Conservation (phyloP, 2,797 vertebrate species). For the Buceros bicornis region DNA sequence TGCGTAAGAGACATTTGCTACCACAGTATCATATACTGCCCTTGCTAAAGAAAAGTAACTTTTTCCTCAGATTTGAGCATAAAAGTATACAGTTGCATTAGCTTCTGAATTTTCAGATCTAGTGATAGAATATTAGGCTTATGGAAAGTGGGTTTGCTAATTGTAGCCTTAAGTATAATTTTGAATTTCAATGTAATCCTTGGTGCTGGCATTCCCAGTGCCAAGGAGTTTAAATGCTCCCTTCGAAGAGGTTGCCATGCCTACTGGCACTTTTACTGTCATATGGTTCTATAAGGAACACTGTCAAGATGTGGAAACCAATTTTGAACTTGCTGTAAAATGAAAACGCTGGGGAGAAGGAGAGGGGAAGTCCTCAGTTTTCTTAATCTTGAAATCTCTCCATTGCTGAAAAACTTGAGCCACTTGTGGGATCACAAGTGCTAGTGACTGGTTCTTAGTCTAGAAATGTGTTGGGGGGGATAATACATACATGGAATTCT, state of each 20-base stretch:
- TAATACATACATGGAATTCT: neutral
- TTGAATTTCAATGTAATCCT: conserved; percentile 85
- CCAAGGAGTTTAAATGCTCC: conserved; percentile 83
- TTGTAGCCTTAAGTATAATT: conserved; percentile 84
- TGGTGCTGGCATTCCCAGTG: conserved; percentile 83
- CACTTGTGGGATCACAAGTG: conserved; percentile 79
- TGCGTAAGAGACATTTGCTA: conserved; percentile 78
- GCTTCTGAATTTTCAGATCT: conserved; percentile 77
- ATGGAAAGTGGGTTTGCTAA: conserved; percentile 79
- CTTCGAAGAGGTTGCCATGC: conserved; percentile 85
- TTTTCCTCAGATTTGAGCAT: conserved; percentile 71
- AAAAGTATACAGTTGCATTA: conserved; percentile 76
- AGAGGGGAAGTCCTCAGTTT: conserved; percentile 60
- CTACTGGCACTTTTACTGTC: conserved; percentile 86
- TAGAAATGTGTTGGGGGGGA: neutral
- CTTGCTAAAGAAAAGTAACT: conserved; percentile 77
- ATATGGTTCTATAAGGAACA: conserved; percentile 84
- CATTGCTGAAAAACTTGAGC: conserved; percentile 76
- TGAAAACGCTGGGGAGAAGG: conserved; percentile 72
- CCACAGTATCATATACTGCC: conserved; percentile 81
- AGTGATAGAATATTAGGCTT: conserved; percentile 75
- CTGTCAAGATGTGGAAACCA: conserved; percentile 84
- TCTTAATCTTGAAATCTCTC: conserved; percentile 68
- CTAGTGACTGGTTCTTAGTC: conserved; percentile 56
- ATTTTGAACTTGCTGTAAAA: conserved; percentile 51